Evolutionary conservation across 2,113 vertebrate genomes (phyloP).

Genomic region (Elephas maximus): DNA sequence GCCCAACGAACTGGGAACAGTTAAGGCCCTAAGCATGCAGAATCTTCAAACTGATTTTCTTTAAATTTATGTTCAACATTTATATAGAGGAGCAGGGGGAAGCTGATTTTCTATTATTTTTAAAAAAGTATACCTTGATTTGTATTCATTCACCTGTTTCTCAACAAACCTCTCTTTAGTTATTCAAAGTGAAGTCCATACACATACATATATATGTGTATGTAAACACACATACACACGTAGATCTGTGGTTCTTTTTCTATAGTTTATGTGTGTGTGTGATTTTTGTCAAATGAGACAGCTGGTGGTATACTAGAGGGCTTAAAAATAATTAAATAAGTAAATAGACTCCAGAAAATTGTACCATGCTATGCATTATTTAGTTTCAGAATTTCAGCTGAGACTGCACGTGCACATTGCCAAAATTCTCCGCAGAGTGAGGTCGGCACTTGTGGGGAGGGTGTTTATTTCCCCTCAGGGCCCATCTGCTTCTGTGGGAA

Average conservation of each 20-base stretch:
- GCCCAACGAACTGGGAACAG: background rate
- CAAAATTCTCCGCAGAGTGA: conserved; percentile 7
- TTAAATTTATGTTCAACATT: conserved; percentile 43
- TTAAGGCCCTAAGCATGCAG: background rate
- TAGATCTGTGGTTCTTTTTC: background rate
- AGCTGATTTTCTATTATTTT: background rate
- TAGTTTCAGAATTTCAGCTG: conserved; percentile 19
- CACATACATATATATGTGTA: background rate
- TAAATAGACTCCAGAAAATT: background rate
- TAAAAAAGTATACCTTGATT: background rate
- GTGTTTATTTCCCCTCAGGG: background rate
- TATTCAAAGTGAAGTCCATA: background rate
- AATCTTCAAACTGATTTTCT: conserved; percentile 3
- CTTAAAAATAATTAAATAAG: conserved; percentile 1
- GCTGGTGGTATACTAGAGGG: background rate
- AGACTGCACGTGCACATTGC: background rate
- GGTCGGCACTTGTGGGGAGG: background rate
- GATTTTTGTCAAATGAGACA: conserved; percentile 23
- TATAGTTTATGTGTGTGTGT: background rate
- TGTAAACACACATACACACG: background rate
- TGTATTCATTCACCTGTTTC: conserved; percentile 10
- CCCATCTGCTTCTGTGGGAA: background rate
- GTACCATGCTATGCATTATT: background rate
- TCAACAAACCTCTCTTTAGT: background rate
- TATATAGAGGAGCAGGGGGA: background rate